phyloP scores from a whole-genome alignment of 2,113 vertebrate genomes.

The Pseudopipra pipra region DNA sequence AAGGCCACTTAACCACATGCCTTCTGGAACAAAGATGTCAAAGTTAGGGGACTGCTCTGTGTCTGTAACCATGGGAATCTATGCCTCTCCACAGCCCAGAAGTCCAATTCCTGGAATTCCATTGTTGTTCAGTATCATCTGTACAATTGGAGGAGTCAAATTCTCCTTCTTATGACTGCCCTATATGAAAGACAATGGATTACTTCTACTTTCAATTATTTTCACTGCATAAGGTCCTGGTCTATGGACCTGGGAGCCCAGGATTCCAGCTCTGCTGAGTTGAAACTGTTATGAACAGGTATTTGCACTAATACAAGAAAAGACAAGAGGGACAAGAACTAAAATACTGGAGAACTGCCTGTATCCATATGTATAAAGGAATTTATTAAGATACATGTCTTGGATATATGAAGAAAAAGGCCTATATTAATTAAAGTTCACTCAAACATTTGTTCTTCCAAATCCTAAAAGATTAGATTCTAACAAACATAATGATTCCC shows the following conservation, averaged over 20 bases:
- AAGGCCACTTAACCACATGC: background rate
- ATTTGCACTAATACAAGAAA: background rate
- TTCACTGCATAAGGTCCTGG: background rate
- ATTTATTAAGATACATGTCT: background rate
- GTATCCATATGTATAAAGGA: background rate
- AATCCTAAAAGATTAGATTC: background rate
- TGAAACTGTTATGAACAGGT: background rate
- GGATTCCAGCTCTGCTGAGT: background rate
- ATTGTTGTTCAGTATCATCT: constrained; percentile 1
- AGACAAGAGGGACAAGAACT: background rate
- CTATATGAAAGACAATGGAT: background rate
- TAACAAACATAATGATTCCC: background rate
- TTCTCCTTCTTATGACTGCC: background rate
- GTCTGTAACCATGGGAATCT: constrained; percentile 6
- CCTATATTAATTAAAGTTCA: background rate
- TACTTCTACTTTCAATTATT: background rate
- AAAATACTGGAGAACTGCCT: background rate
- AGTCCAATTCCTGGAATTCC: background rate
- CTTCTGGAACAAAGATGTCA: background rate
- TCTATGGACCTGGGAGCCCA: background rate
- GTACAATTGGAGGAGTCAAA: background rate
- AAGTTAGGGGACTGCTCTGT: background rate
- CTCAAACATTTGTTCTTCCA: background rate
- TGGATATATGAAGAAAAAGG: background rate
- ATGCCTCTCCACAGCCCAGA: constrained; percentile 1